A percentile compares a stretch with the other conserved stretches of the same genome.
These are phyloP conservation scores for Drosophila insularis DNA, from an alignment of 1,140 invertebrate species.

Conservation along the genomic window DNA sequence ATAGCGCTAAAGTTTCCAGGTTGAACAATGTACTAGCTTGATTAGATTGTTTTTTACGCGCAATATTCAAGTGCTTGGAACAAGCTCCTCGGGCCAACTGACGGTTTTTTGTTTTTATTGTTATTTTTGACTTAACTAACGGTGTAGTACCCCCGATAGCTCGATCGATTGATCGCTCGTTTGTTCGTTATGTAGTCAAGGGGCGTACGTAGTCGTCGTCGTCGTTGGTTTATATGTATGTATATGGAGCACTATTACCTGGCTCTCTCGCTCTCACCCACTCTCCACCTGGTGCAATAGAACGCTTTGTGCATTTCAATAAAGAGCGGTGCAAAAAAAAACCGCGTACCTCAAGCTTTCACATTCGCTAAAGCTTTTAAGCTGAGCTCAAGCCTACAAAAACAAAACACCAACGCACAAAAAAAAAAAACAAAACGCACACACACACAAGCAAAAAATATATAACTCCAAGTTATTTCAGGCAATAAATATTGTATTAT, in stretches of 20 bases:
- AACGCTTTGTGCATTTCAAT: constrained; percentile 66
- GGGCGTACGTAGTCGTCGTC: constrained; percentile 29
- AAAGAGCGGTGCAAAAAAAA: constrained; percentile 31
- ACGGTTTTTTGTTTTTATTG: constrained; percentile 7
- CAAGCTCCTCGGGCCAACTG: constrained; percentile 44
- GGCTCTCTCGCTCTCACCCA: constrained; percentile 25
- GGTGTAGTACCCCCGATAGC: constrained; percentile 36
- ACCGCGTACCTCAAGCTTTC: constrained; percentile 21
- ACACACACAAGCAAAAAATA: neutral
- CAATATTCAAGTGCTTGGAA: constrained; percentile 47
- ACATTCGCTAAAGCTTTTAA: constrained; percentile 16
- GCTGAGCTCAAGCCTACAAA: neutral
- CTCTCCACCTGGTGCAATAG: constrained; percentile 45
- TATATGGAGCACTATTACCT: constrained; percentile 64
- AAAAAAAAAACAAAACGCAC: neutral
- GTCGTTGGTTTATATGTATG: constrained; percentile 31
- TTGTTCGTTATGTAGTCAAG: constrained; percentile 46
- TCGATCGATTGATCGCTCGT: constrained; percentile 17
- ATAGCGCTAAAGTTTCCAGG: constrained; percentile 19
- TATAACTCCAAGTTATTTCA: neutral
- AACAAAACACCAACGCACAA: neutral
- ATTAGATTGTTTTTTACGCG: constrained; percentile 55
- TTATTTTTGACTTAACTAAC: constrained; percentile 36
- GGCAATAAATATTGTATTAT: constrained; percentile 64
- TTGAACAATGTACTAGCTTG: neutral